A percentile compares a stretch with the other conserved stretches of the same genome.
phyloP scores from a whole-genome alignment of 2,797 vertebrate genomes.

The Peromyscus attwateri region DNA sequence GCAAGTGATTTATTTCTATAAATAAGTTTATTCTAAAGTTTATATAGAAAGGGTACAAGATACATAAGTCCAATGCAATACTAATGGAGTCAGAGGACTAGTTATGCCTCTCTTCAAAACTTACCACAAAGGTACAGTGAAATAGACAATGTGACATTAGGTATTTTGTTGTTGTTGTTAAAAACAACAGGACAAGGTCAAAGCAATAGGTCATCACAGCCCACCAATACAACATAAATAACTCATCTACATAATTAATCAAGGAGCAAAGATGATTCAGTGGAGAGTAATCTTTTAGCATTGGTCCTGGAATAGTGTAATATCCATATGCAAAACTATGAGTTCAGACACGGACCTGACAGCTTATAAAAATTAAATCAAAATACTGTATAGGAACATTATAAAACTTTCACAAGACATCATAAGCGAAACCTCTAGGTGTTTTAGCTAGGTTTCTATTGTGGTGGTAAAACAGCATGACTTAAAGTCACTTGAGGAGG shows the following conservation, averaged over 20 bases:
- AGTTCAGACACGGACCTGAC: not conserved
- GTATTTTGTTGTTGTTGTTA: not conserved
- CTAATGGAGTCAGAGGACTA: not conserved
- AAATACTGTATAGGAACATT: not conserved
- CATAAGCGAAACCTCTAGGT: not conserved
- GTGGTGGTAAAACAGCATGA: not conserved
- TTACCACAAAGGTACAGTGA: not conserved
- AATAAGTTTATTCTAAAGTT: conserved; percentile 3
- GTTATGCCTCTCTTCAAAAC: not conserved
- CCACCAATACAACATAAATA: not conserved
- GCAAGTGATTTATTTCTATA: not conserved
- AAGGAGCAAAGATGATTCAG: not conserved
- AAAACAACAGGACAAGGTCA: not conserved
- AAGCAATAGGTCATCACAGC: not conserved
- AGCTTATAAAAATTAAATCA: conserved; percentile 8
- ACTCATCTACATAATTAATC: not conserved
- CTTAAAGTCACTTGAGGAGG: no score
- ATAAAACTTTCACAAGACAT: not conserved
- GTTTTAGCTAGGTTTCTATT: no score
- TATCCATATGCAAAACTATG: not conserved
- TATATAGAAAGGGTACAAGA: conserved; percentile 16
- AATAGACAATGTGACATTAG: not conserved
- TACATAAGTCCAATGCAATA: not conserved
- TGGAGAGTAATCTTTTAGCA: not conserved
- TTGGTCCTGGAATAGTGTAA: not conserved